phyloP scores from a whole-genome alignment of 2,888 invertebrate species.

The Argyresthia albistria region DNA sequence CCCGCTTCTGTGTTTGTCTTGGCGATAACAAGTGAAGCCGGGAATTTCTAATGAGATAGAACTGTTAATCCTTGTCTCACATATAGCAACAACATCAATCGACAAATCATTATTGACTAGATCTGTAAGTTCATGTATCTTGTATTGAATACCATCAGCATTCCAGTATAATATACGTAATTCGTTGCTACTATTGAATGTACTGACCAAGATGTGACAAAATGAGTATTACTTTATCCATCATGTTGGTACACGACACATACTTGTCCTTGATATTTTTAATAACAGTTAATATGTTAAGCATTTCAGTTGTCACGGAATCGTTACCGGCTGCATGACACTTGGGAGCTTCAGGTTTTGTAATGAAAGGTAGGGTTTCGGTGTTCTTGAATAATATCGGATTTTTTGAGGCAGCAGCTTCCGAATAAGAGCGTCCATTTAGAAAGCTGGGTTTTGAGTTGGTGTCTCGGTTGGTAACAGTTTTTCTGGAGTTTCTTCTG shows the following conservation, averaged over 20 bases:
- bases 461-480: neutral
- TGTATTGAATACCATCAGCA: neutral
- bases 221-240: neutral
- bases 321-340: neutral
- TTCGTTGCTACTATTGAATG: neutral
- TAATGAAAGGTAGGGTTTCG: neutral
- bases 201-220: neutral
- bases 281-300: neutral
- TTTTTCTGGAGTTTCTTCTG: neutral
- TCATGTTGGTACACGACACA: neutral
- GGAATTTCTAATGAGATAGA: neutral
- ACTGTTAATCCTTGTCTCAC: neutral
- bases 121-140: neutral
- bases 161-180: neutral
- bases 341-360: neutral
- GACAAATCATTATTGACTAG: neutral
- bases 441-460: neutral
- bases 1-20: neutral
- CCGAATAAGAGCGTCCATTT: neutral
- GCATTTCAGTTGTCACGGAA: neutral
- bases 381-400: too few species aligned
- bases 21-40: neutral
- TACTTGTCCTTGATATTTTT: neutral
- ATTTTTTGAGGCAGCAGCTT: neutral
- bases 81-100: neutral